A percentile compares a stretch with the other conserved stretches of the same genome.
Evolutionary conservation across 2,888 invertebrate species (phyloP).

Genomic region (Lasius fuliginosus): DNA sequence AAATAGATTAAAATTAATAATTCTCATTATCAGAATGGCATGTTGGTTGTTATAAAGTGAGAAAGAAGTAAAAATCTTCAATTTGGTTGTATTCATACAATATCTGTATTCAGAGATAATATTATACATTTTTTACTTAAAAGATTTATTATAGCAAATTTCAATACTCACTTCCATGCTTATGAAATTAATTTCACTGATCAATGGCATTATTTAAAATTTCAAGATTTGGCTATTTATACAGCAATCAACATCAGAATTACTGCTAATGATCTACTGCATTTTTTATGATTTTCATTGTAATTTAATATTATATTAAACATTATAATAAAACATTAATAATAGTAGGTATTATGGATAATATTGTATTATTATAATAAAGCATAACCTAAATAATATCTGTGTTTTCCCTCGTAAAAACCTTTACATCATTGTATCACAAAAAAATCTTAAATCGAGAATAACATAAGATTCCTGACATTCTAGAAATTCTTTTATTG

Average conservation of each 20-base stretch:
- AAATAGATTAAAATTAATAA: conserved; percentile 31
- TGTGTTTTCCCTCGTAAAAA: background rate
- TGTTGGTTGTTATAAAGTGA: conserved; percentile 19
- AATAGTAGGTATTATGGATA: too few relatives aligned
- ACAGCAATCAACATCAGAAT: background rate
- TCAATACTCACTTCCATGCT: conserved; percentile 8
- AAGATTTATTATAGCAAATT: conserved; percentile 12
- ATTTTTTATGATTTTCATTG: background rate
- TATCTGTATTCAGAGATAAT: conserved; percentile 17
- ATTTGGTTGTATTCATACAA: conserved; percentile 16
- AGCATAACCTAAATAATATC: background rate
- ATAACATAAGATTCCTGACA: background rate
- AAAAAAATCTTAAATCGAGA: background rate
- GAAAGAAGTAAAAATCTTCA: conserved; percentile 25
- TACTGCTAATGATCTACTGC: conserved; percentile 11
- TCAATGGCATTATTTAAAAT: background rate
- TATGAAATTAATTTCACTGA: conserved; percentile 4
- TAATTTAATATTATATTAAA: background rate
- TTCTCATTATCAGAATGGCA: conserved; percentile 18
- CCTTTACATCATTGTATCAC: background rate
- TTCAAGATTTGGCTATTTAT: background rate
- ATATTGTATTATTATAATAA: background rate
- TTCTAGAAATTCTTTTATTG: background rate
- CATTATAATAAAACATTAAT: background rate
- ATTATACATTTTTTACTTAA: conserved; percentile 30